Evolutionary conservation across 2,888 invertebrate genomes (phyloP).

Genomic region (Pristionchus japonicus): DNA sequence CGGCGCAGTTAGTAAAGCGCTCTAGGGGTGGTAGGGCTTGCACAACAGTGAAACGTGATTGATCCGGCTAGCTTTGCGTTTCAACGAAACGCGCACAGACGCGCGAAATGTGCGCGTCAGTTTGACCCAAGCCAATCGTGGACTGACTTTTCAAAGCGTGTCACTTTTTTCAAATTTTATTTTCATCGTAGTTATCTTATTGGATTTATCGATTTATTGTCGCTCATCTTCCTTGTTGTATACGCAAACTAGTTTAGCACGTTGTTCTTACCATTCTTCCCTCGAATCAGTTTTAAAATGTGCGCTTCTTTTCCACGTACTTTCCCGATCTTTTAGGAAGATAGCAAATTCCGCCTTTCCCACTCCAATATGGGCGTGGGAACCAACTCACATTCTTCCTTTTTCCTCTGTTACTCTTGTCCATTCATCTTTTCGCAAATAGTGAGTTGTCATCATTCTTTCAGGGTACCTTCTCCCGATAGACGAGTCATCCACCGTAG

Average conservation of each 20-base stretch:
- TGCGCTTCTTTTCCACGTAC: background rate
- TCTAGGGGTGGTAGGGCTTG: background rate
- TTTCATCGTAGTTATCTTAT: background rate
- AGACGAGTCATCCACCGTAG: background rate
- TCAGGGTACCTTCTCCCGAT: background rate
- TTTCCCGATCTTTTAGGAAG: constrained; percentile 6
- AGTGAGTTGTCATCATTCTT: constrained; percentile 4
- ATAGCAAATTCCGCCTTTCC: constrained; percentile 24
- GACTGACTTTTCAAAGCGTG: background rate
- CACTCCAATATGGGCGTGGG: background rate
- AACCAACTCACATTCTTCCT: background rate
- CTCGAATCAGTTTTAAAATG: background rate
- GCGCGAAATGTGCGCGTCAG: background rate
- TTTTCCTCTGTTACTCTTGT: background rate
- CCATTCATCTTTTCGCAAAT: background rate
- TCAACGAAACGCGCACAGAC: background rate
- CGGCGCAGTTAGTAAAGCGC: background rate
- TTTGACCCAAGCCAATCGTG: background rate
- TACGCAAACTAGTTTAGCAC: background rate
- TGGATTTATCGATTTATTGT: no score
- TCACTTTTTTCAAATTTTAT: background rate
- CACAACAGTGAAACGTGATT: constrained; percentile 40
- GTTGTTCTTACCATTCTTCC: background rate
- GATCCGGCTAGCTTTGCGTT: constrained; percentile 43
- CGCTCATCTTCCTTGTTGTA: background rate